Evolutionary conservation across 1,140 invertebrate genomes (phyloP), one percentile per base, ranked within the genome.

Genomic region (Trachymyrmex septentrionalis): DNA sequence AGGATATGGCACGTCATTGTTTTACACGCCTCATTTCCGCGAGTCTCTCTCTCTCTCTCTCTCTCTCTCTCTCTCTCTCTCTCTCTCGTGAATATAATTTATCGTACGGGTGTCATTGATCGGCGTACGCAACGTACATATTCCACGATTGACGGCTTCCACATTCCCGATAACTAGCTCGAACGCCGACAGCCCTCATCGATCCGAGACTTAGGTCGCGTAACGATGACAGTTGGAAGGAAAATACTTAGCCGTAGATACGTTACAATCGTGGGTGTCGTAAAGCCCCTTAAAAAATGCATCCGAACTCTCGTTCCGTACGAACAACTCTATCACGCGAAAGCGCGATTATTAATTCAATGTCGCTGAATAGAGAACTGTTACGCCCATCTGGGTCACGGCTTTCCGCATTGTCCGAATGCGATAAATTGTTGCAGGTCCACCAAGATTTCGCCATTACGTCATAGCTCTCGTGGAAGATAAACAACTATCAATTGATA

Each of bases 291-390:
- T 81, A 44, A 81, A 81, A 44, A 81, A 81, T 81, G 78, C 66
- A 81, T 59, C 55, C 50, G 19, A 38, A 69, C 10, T 6, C 19
- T 12, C 57, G 19, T 34, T 34, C 9, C 77, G 50, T 57, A 48
- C 30, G 66, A n/a, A 71, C 78, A 57, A 72, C 34, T 81, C 50
- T 19, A 71, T 71, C 50, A 44, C n/a, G 66, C 21, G 16, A 72
- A 81, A 71, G 78, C 1, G 38, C 50, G 66, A 81, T 81, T 81
- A 81, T 81, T 81, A 81, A 81, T 81, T 81, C 78, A 81, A 71
- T 81, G 78, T 72, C 64, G 53, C 21, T 72, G 30, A 34, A 72
- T 81, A 55, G 30, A 19, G 64, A 69, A 69, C 27, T 21, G 64
- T 81, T 69, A 55, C 24, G 24, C 27, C 14, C n/a, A 81, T 81